Base-by-base conservation (phyloP, 2,888 invertebrate species). In the Nymphalis polychloros region DNA sequence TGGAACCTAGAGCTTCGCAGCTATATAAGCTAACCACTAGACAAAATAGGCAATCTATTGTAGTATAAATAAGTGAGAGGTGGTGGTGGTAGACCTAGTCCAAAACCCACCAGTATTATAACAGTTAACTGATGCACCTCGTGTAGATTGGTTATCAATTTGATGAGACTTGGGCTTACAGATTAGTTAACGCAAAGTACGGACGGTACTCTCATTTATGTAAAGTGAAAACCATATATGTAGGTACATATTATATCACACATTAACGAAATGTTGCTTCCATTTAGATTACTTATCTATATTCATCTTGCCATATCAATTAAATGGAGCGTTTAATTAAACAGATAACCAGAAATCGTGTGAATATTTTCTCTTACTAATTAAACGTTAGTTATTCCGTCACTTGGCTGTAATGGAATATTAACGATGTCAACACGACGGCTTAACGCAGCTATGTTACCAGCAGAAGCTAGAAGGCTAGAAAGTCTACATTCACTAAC, bases 341-440 rank as follows among this genome's bases (percentile, higher is more conserved):
- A 41, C 13, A 13, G 41, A 41, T 20, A 50, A 64, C 64, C 23
- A 59, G 64, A 41, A 64, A 49, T 64, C 41, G 59, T 59, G 50
- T 64, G 64, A 59, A 13, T 59, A 59, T 59, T 50, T 27, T 35
- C 50, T 41, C 59, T 31, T 31, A 46, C 23, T 61, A 66, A 61
- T 61, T 66, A 61, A 53, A 59, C 41, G 52, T 41, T 41, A 41
- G 47, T 60, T 20, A 57, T 41, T 41, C 57, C 57, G 35, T 57
- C 57, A 20, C 35, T 59, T 23, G 8, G 17, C 64, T 20, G 49
- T 59, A 49, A 64, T 49, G 59, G 64, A 64, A 59, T 64, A 59
- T 49, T 64, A 50, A 64, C 59, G 59, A 59, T 20, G 10, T 50
- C 19, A 8, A 59, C 35, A 47, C 55, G 48, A 64, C 47, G 48